Percentiles rank a stretch among this genome's conserved stretches.
These are phyloP conservation scores for Trachelus tabidus DNA, from an alignment of 2,888 invertebrate species.

Conservation along the genomic window DNA sequence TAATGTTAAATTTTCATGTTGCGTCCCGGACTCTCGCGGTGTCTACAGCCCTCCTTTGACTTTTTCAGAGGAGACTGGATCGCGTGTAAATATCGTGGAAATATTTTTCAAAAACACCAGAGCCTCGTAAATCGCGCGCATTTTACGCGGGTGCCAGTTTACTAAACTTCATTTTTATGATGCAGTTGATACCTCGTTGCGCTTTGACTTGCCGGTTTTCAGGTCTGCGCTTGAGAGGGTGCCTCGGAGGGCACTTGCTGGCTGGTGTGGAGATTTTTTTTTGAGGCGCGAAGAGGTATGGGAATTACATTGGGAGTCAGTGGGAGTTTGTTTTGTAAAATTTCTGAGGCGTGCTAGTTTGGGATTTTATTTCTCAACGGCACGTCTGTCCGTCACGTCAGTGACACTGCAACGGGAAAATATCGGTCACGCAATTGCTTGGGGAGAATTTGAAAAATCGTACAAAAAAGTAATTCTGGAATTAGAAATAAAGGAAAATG, in stretches of 20 bases:
- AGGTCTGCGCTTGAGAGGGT: slow-evolving; percentile 23
- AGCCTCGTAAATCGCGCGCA: not conserved
- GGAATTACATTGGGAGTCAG: not conserved
- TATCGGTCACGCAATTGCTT: not conserved
- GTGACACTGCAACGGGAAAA: not conserved
- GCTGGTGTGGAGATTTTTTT: not conserved
- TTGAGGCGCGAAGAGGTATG: too few species aligned
- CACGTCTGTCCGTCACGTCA: not conserved
- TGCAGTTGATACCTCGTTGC: slow-evolving; percentile 41
- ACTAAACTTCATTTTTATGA: slow-evolving; percentile 35
- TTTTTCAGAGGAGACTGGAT: not conserved
- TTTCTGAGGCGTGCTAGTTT: not conserved
- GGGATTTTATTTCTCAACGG: not conserved
- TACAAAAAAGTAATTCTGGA: not conserved
- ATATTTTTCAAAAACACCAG: not conserved
- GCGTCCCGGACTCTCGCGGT: not conserved
- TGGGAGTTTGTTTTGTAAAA: not conserved
- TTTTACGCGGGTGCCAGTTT: slow-evolving; percentile 28
- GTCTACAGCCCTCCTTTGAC: not conserved
- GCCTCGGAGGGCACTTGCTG: not conserved
- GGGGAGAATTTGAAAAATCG: not conserved
- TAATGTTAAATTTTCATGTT: not conserved
- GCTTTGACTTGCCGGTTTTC: slow-evolving; percentile 36
- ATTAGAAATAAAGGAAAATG: not conserved
- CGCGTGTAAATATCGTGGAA: not conserved